These are phyloP conservation scores for Leptopilina clavipes DNA, from an alignment of 1,140 invertebrate species.

Conservation along the genomic window DNA sequence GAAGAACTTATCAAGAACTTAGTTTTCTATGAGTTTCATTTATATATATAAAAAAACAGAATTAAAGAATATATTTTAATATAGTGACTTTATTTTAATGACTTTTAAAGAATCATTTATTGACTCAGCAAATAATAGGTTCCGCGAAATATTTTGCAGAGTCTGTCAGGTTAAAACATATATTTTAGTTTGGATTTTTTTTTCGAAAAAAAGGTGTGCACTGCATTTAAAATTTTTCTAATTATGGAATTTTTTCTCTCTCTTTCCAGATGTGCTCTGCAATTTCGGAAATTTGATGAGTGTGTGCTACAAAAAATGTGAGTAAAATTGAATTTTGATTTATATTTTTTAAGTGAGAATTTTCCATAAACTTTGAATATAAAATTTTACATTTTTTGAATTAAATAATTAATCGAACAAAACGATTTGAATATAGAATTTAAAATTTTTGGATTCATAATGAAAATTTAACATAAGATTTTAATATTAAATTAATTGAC, in stretches of 20 bases:
- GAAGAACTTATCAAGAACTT: too few species aligned
- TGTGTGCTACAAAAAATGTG: not conserved
- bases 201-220: not conserved
- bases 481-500: too few species aligned
- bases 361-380: not conserved
- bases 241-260: not conserved
- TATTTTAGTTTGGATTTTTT: not conserved
- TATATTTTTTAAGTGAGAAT: not conserved
- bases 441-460: too few species aligned
- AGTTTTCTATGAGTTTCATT: not conserved
- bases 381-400: too few species aligned
- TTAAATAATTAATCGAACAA: too few species aligned
- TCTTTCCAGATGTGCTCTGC: not conserved
- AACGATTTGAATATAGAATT: too few species aligned
- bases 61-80: not conserved
- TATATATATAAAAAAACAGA: not conserved
- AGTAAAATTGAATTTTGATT: not conserved
- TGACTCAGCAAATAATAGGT: conserved; percentile 16
- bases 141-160: not conserved
- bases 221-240: not conserved
- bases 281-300: not conserved
- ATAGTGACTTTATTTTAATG: not conserved
- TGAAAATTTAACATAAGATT: too few species aligned
- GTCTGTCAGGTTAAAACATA: not conserved
- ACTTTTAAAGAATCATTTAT: conserved; percentile 20